Evolutionary conservation across 2,888 invertebrate species (phyloP), one percentile per base, ranked within the genome.

Genomic region (Prenolepis imparis): DNA sequence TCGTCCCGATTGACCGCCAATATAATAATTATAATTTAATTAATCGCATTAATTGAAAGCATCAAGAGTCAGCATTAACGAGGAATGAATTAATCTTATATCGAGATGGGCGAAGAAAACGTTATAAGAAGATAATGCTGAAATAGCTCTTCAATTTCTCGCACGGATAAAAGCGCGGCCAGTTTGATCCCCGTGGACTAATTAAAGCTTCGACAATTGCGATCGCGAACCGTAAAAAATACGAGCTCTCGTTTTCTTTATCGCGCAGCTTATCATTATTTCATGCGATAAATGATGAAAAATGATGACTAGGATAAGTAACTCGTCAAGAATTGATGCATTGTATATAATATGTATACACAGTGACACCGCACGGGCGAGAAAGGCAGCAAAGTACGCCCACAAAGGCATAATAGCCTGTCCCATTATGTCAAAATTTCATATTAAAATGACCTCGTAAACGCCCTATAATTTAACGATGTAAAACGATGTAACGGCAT

Each of bases 171-270:
- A n/a, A 59, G 0, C 6, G 8, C n/a, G 36, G 15, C 11, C 32
- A 21, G 12, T 75, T 68, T 68, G 55, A 78, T 70, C 11, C 32
- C 11, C n/a, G 3, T n/a, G 28, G 4, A 9, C 21, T 11, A 59
- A 78, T 73, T 78, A 74, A 18, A 77, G 41, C 15, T 74, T 57
- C 36, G 74, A 74, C n/a, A 59, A 80, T 52, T n/a, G n/a, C 55
- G 9, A 63, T n/a, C n/a, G 39, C 28, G 32, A 18, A 80, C 28
- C 44, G 24, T 48, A 80, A 83, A n/a, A 83, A 57, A 83, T 24
- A 48, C 48, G n/a, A 66, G 63, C 11, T 52, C 28, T 55, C 11
- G 11, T 15, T 70, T 24, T 64, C 21, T 64, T 15, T 67, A 12
- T 59, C 18, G n/a, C 8, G 8, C 48, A 52, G n/a, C n/a, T 52